Conservation (phyloP, 2,113 vertebrate genomes). For the Apistogramma diplotaenia region DNA sequence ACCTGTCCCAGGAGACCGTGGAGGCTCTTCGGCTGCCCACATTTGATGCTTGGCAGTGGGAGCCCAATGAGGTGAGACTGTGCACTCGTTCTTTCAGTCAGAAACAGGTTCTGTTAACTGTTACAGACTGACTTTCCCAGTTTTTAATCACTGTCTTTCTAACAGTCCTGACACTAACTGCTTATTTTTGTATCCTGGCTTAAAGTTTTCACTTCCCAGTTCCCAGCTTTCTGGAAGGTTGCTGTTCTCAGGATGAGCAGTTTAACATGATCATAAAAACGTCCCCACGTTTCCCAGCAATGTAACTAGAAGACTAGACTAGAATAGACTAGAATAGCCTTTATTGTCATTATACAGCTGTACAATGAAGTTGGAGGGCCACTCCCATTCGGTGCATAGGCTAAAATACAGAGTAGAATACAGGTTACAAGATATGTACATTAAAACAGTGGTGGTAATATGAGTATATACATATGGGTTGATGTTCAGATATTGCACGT, state of each 20-base stretch:
- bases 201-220: background rate
- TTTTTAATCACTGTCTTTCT: background rate
- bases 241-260: background rate
- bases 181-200: background rate
- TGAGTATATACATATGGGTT: too few species aligned
- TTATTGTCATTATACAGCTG: too few species aligned
- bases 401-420: too few species aligned
- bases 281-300: background rate
- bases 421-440: too few species aligned
- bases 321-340: too few species aligned
- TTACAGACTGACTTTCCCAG: too few species aligned
- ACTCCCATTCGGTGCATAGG: too few species aligned
- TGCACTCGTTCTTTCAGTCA: background rate
- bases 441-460: too few species aligned
- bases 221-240: background rate
- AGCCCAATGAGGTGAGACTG: slow-evolving; percentile 88
- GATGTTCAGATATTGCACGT: too few species aligned
- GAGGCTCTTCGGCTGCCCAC: slow-evolving; percentile 88
- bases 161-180: background rate
- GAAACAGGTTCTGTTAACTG: background rate
- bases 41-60: slow-evolving; percentile 96
- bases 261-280: background rate
- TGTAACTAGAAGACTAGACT: too few species aligned
- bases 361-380: too few species aligned
- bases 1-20: slow-evolving; percentile 90